These are phyloP conservation scores for Parnassius smintheus DNA, from an alignment of 2,888 invertebrate species.

Conservation along the genomic window DNA sequence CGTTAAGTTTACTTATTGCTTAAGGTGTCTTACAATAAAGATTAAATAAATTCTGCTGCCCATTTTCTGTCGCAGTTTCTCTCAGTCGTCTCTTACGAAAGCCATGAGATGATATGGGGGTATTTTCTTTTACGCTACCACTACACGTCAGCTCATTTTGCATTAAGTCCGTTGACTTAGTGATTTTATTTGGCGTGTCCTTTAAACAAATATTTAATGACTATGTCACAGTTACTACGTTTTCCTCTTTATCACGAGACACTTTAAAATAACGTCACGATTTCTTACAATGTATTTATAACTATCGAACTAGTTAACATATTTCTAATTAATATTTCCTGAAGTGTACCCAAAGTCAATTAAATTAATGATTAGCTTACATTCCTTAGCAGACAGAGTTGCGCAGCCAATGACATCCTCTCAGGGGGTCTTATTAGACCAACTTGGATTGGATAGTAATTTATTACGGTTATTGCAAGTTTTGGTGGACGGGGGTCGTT, in stretches of 20 bases:
- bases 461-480: slow-evolving; percentile 68
- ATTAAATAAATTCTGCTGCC: no score
- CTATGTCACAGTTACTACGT: no score
- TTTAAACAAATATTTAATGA: no score
- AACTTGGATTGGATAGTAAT: slow-evolving; percentile 68
- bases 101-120: no score
- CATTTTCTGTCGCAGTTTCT: no score
- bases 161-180: background rate
- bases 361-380: slow-evolving; percentile 57
- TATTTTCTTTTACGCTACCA: no score
- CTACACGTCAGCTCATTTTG: background rate
- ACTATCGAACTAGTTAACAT: slow-evolving; percentile 21
- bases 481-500: slow-evolving; percentile 47
- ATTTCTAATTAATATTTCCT: slow-evolving; percentile 32
- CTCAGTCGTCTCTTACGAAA: no score
- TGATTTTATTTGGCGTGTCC: no score
- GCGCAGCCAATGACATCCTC: slow-evolving; percentile 45
- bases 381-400: slow-evolving; percentile 41
- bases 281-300: slow-evolving; percentile 20
- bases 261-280: slow-evolving; percentile 11
- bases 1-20: no score
- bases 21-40: no score
- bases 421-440: slow-evolving; percentile 56
- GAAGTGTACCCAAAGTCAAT: slow-evolving; percentile 52
- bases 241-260: no score